Evolutionary conservation across 37 sponge, comb jelly and placozoan genomes (phyloP), one percentile per base, ranked within the genome.

Genomic region (Axinella damicornis): DNA sequence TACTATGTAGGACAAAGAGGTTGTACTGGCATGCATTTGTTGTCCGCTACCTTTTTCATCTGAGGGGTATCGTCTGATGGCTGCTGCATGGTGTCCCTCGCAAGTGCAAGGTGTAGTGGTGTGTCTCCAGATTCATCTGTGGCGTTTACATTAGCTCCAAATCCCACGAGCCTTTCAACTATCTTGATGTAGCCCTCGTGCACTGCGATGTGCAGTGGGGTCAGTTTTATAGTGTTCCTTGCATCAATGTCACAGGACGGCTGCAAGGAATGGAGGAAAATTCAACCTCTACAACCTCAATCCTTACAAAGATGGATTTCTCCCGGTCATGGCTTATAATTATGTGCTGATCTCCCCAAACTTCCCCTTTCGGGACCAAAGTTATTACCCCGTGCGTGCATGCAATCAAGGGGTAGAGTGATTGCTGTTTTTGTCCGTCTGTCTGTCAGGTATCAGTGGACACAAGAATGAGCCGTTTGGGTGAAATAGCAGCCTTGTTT

Each of bases 131-230:
- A 80, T 6, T 63, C 54, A 36, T 87, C 78, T 34, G 40, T 74
- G 53, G 34, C 31, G 52, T 90, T 88, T 28, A 96, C 81, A 46
- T 92, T 82, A 37, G 87, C 86, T 64, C 91, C 91, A 80, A 80
- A 89, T 34, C 93, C 93, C 0, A 96, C 91, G 11, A 96, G 84
- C 30, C 83, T 65, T 67, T 96, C 96, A n/a, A 92, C 87, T 33
- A 90, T 74, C 24, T 41, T 70, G 2, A 79, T 59, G 40, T 92
- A 71, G 2, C 96, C 96, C 33, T 90, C 75, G 33, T 78, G 81
- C 5, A 79, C 88, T 25, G 96, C 88, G 30, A 89, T 36, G 53
- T 90, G 87, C 2, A 96, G 91, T 0, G 96, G 76, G 35, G 93
- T 96, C 71, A 80, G 86, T 1, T 69, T 28, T 35, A 32, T 54